A percentile compares a stretch with the other conserved stretches of the same genome.
phyloP scores from a whole-genome alignment of 2,113 vertebrate genomes.

The Pristiophorus japonicus region DNA sequence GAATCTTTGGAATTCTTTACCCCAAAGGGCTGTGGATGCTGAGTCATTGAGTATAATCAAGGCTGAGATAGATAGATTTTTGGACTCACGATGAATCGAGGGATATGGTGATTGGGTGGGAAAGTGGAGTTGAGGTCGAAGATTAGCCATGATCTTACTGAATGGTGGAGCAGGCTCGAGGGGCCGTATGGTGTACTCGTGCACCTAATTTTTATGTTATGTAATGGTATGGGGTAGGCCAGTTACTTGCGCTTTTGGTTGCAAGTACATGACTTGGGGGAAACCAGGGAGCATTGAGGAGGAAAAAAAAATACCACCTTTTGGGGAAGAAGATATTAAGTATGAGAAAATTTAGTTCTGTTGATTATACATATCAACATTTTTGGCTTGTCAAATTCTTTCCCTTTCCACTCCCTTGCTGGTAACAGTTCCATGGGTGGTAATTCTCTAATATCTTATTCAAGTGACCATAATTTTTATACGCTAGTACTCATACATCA shows the following conservation, averaged over 20 bases:
- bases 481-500: not conserved
- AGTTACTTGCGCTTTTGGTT: not conserved
- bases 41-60: too few species aligned
- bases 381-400: not conserved
- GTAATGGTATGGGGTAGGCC: too few species aligned
- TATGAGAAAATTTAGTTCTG: not conserved
- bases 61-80: too few species aligned
- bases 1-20: too few species aligned
- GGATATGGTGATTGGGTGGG: too few species aligned
- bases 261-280: not conserved
- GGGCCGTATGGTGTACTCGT: too few species aligned
- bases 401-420: not conserved
- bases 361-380: not conserved
- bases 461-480: not conserved
- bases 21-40: too few species aligned
- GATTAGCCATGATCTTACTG: too few species aligned
- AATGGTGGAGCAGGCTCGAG: too few species aligned
- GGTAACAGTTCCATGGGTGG: not conserved
- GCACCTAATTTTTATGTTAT: too few species aligned
- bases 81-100: too few species aligned
- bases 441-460: not conserved
- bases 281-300: not conserved
- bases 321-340: not conserved
- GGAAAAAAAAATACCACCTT: not conserved
- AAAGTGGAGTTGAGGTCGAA: too few species aligned